These are phyloP conservation scores for Parnassius orleans DNA, from an alignment of 2,888 invertebrate genomes.

Conservation along the genomic window DNA sequence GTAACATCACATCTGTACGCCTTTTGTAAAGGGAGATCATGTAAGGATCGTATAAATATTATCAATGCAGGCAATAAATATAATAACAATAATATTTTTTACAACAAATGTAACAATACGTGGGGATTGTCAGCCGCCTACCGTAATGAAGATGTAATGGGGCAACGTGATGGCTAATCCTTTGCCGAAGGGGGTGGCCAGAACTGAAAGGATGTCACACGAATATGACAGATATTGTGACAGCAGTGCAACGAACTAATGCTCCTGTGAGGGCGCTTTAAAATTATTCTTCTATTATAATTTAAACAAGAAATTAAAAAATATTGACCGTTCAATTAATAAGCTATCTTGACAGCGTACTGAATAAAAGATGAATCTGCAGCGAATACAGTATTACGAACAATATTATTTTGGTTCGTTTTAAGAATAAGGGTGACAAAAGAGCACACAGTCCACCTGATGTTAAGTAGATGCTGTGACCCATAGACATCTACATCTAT, in stretches of 20 bases:
- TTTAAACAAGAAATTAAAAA: conserved; percentile 9
- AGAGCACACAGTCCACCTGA: too few relatives aligned
- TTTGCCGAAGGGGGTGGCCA: conserved; percentile 71
- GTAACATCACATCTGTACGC: conserved; percentile 45
- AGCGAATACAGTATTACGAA: conserved; percentile 38
- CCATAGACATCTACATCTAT: too few relatives aligned
- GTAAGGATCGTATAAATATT: conserved; percentile 67
- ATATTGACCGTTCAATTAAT: conserved; percentile 1
- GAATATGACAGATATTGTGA: conserved; percentile 80
- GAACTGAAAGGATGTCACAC: conserved; percentile 73
- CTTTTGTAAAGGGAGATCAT: conserved; percentile 65
- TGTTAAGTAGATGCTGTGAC: too few relatives aligned
- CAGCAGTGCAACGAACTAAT: conserved; percentile 69
- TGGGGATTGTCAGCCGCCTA: conserved; percentile 70
- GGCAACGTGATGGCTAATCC: conserved; percentile 69
- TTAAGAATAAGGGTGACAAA: too few relatives aligned
- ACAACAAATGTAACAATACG: conserved; percentile 51
- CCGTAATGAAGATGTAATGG: conserved; percentile 81
- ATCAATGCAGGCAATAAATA: conserved; percentile 66
- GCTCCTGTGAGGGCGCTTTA: conserved; percentile 16
- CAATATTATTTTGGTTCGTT: conserved; percentile 55
- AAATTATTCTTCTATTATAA: conserved; percentile 11
- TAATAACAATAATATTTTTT: conserved; percentile 70
- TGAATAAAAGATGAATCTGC: conserved; percentile 21
- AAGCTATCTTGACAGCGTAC: neutral